Evolutionary conservation across 2,113 vertebrate species (phyloP).

Genomic region (Tachysurus vachellii): DNA sequence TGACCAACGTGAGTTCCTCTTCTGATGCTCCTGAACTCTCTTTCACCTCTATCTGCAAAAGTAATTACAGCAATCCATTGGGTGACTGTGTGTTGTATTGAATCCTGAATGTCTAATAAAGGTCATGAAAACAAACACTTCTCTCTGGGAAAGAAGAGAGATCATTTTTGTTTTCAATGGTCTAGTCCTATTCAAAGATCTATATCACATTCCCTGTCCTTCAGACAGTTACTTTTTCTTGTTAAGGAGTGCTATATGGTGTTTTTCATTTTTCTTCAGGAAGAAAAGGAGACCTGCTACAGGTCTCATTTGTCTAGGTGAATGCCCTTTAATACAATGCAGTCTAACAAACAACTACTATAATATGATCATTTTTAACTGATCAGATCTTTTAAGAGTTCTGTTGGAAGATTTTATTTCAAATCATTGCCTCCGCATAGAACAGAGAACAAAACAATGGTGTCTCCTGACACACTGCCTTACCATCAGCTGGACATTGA

Average conservation of each 20-base stretch:
- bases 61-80: slow-evolving; percentile 71
- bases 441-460: slow-evolving; percentile 18
- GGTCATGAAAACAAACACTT: slow-evolving; percentile 69
- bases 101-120: slow-evolving; percentile 59
- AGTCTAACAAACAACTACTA: neutral
- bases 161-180: slow-evolving; percentile 64
- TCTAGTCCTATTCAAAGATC: slow-evolving; percentile 45
- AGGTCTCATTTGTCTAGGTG: neutral
- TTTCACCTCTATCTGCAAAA: slow-evolving; percentile 73
- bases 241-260: neutral
- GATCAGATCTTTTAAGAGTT: slow-evolving; percentile 15
- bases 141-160: slow-evolving; percentile 60
- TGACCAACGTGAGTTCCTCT: slow-evolving; percentile 48
- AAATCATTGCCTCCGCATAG: neutral
- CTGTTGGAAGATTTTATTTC: slow-evolving; percentile 6
- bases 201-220: slow-evolving; percentile 5
- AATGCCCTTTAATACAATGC: neutral
- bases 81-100: slow-evolving; percentile 61
- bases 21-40: slow-evolving; percentile 69
- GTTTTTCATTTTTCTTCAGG: neutral
- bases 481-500: slow-evolving; percentile 47
- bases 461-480: slow-evolving; percentile 7
- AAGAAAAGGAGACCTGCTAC: neutral
- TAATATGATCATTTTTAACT: slow-evolving; percentile 28
- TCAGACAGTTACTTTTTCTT: neutral